A percentile compares a stretch with the other conserved stretches of the same genome.
phyloP scores from a whole-genome alignment of 2,888 invertebrate species.

The Andrena dorsata region DNA sequence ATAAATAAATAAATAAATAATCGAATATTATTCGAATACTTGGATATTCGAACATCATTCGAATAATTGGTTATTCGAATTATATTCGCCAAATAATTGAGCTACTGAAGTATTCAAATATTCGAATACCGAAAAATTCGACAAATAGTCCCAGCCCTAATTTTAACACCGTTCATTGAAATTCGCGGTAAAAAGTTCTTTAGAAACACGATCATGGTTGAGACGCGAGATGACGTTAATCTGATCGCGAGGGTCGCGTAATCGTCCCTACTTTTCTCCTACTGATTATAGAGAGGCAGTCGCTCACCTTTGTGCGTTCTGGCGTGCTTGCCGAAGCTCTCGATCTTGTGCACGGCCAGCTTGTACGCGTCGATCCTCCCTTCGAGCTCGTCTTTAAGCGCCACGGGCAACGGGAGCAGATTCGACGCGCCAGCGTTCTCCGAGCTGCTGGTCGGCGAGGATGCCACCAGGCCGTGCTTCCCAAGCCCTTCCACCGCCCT shows the following conservation, averaged over 20 bases:
- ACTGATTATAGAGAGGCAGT: neutral
- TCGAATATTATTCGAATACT: too few species aligned
- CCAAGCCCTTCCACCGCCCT: slow-evolving; percentile 95
- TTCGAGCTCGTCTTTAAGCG: slow-evolving; percentile 93
- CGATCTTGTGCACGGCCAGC: slow-evolving; percentile 93
- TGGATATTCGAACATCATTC: too few species aligned
- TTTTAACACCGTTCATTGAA: too few species aligned
- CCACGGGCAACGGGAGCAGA: slow-evolving; percentile 92
- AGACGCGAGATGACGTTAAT: slow-evolving; percentile 19
- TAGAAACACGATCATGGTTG: slow-evolving; percentile 7
- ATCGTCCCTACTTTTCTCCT: slow-evolving; percentile 49
- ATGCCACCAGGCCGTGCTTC: slow-evolving; percentile 92
- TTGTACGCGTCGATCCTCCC: slow-evolving; percentile 94
- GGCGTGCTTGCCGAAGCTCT: slow-evolving; percentile 85
- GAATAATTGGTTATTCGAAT: too few species aligned
- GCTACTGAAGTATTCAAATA: too few species aligned
- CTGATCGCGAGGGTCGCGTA: slow-evolving; percentile 27
- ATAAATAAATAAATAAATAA: too few species aligned
- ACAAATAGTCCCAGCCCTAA: too few species aligned
- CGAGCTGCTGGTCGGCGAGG: slow-evolving; percentile 67
- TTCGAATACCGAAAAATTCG: too few species aligned
- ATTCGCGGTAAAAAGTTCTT: too few species aligned
- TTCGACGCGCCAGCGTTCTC: slow-evolving; percentile 72
- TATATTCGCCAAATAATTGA: too few species aligned
- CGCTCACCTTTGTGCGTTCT: slow-evolving; percentile 82